These are phyloP conservation scores for Tiliacea citrago DNA, from an alignment of 2,888 invertebrate genomes.

Conservation along the genomic window DNA sequence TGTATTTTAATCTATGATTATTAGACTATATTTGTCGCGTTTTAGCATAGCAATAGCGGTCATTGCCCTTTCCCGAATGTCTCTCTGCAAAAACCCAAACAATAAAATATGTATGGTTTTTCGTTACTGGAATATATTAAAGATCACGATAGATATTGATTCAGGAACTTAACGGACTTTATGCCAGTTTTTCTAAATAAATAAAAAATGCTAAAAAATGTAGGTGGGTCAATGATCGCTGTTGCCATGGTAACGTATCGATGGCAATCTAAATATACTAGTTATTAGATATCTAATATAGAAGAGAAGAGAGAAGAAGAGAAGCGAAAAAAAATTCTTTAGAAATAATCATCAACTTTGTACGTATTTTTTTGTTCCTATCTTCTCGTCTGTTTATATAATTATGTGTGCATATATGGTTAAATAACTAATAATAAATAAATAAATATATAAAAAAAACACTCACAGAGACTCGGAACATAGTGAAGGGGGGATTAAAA, in stretches of 20 bases:
- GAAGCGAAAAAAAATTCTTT: background rate
- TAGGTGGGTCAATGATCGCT: background rate
- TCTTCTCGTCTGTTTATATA: background rate
- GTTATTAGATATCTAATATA: too few species aligned
- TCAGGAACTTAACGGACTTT: too few species aligned
- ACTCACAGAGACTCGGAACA: slow-evolving; percentile 78
- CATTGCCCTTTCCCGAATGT: background rate
- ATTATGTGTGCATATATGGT: background rate
- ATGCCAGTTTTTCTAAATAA: background rate
- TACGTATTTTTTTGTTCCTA: background rate
- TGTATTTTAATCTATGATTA: background rate
- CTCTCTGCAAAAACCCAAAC: too few species aligned
- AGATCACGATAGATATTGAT: background rate
- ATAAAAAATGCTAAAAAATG: background rate
- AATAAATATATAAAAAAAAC: background rate
- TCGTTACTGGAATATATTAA: too few species aligned
- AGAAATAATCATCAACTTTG: background rate
- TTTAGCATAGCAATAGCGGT: background rate
- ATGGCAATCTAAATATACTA: background rate
- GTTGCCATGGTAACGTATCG: background rate
- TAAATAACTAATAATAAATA: background rate
- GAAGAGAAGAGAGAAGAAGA: background rate
- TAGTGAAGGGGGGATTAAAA: slow-evolving; percentile 68
- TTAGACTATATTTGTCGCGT: background rate
- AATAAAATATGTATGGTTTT: too few species aligned